Evolutionary conservation across 2,797 vertebrate species (phyloP).

Genomic region (Sebastes taczanowskii): DNA sequence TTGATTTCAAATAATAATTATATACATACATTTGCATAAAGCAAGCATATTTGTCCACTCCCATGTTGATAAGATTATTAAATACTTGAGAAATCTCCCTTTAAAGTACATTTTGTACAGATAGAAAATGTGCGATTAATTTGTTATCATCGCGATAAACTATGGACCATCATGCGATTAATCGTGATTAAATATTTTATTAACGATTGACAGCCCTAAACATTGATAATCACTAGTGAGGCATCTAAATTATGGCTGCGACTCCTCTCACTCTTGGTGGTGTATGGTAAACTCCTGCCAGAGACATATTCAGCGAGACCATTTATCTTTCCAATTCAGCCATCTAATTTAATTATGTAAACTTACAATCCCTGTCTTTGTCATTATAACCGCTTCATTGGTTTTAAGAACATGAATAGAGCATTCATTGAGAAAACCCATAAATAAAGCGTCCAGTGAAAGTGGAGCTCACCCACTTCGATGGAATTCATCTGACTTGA

Average conservation of each 20-base stretch:
- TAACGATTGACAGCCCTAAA: too few species aligned
- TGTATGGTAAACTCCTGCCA: constrained; percentile 28
- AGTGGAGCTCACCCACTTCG: constrained; percentile 27
- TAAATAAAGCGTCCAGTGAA: constrained; percentile 36
- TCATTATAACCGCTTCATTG: constrained; percentile 55
- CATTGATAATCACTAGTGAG: constrained; percentile 19
- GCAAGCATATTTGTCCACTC: too few species aligned
- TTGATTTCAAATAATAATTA: too few species aligned
- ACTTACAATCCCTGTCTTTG: constrained; percentile 58
- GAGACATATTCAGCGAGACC: constrained; percentile 25
- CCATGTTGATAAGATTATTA: too few species aligned
- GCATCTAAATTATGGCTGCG: background rate
- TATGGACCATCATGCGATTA: too few species aligned
- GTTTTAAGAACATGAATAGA: constrained; percentile 48
- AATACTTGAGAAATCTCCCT: too few species aligned
- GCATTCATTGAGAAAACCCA: constrained; percentile 42
- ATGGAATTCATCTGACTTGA: constrained; percentile 35
- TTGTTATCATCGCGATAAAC: too few species aligned
- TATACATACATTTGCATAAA: too few species aligned
- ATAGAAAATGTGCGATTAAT: too few species aligned
- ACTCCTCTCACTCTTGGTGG: constrained; percentile 7
- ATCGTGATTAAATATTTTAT: too few species aligned
- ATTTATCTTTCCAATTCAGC: constrained; percentile 63
- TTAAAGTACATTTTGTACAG: too few species aligned
- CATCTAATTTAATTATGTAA: constrained; percentile 63